Evolutionary conservation across 2,113 vertebrate genomes (phyloP), one percentile per base, ranked within the genome.

Genomic region (Apistogramma diplotaenia): DNA sequence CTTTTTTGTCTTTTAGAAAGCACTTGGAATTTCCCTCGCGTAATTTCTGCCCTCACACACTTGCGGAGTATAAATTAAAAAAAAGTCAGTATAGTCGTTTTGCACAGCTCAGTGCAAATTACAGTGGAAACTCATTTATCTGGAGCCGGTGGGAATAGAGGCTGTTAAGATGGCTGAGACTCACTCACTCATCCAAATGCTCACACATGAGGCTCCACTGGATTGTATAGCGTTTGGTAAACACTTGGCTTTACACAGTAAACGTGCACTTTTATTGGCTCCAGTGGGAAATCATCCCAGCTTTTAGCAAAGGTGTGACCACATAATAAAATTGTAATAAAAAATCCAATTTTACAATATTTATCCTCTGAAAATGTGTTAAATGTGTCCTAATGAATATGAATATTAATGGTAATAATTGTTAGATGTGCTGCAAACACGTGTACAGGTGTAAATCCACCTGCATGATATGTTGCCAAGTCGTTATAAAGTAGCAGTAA

Each of bases 81-180:
- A 82, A 85, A 89, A 85, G 78, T 81, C 12, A 16, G 67, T 79
- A 27, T 75, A 84, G 85, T 81, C 58, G 53, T 89, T 91, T 89
- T 90, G 82, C 84, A 85, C 82, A 89, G 84, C 87, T 90, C 87
- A 85, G 77, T 88, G 82, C 85, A 89, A 89, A 86, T 88, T 91
- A 90, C 74, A 67, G 40, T 72, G 74, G 78, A 79, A 85, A 87
- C 81, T 88, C 82, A 88, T 91, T 90, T 88, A 90, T 90, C 82
- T 80, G 59, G n/a, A 88, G 79, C 90, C 67, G 51, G 81, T 81
- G 91, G 91, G 89, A 87, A 84, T 75, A 87, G 61, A 80, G 83
- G 84, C 84, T 73, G 87, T 83, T 80, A 55, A 54, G 71, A 89
- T 56, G 75, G 79, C 84, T 82, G 71, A 76, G 73, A 78, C 62